A percentile compares a stretch with the other conserved stretches of the same genome.
These are phyloP conservation scores for Cabera pusaria DNA, from an alignment of 2,888 invertebrate genomes.

Conservation along the genomic window DNA sequence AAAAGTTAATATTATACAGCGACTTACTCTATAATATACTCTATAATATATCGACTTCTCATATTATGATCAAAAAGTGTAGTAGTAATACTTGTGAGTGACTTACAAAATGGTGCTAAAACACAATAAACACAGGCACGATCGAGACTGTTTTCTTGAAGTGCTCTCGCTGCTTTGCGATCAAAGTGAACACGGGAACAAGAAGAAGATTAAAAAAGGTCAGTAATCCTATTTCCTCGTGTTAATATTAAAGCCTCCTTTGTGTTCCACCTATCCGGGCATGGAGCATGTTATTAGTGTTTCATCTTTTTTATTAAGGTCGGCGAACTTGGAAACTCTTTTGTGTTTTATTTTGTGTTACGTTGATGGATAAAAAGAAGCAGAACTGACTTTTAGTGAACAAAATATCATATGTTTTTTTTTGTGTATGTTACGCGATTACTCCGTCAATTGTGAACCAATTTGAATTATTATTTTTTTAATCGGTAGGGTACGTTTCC, in stretches of 20 bases:
- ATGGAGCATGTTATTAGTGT: constrained; percentile 13
- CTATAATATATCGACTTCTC: too few relatives aligned
- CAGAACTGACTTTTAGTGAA: too few relatives aligned
- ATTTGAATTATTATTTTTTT: too few relatives aligned
- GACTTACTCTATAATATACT: too few relatives aligned
- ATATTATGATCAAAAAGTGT: too few relatives aligned
- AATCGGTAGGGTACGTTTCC: too few relatives aligned
- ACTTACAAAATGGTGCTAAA: constrained; percentile 58
- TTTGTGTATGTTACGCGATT: too few relatives aligned
- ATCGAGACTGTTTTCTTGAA: constrained; percentile 62
- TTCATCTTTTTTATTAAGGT: constrained; percentile 12
- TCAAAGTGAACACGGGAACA: constrained; percentile 46
- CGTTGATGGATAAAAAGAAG: not conserved
- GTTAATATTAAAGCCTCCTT: constrained; percentile 26
- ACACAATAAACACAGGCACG: constrained; percentile 49
- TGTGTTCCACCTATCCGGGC: constrained; percentile 15
- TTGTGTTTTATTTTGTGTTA: not conserved
- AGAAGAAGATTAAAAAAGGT: constrained; percentile 50
- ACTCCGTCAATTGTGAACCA: too few relatives aligned
- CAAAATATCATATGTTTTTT: too few relatives aligned
- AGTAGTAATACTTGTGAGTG: too few relatives aligned
- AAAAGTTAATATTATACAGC: too few relatives aligned
- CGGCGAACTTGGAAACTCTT: not conserved
- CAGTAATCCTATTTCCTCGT: constrained; percentile 34
- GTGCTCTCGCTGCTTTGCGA: constrained; percentile 62